Conservation (phyloP, 2,113 vertebrate genomes). For the Antechinus flavipes region DNA sequence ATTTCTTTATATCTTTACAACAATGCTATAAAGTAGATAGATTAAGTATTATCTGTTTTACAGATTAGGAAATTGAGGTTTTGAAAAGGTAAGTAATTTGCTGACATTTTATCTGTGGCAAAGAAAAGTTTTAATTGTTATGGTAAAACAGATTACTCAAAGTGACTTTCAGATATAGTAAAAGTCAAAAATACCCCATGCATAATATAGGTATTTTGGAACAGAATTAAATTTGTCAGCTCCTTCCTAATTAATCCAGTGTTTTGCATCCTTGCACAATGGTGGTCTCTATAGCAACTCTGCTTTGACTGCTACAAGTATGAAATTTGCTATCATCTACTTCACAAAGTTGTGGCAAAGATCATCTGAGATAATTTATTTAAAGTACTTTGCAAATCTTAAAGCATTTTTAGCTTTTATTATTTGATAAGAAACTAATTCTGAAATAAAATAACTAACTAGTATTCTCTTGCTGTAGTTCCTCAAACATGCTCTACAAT, state of each 20-base stretch:
- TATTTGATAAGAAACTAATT: neutral
- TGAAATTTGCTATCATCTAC: neutral
- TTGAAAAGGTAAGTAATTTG: neutral
- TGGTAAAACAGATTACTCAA: neutral
- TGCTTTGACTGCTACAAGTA: neutral
- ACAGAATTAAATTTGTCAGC: neutral
- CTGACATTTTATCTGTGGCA: neutral
- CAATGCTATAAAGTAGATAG: neutral
- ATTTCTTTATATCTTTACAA: neutral
- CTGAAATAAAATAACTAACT: neutral
- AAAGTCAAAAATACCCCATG: neutral
- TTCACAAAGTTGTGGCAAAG: neutral
- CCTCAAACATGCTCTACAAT: neutral
- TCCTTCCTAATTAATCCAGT: neutral
- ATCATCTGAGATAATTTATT: neutral
- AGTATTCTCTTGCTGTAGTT: neutral
- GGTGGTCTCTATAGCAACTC: neutral
- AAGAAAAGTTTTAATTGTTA: neutral
- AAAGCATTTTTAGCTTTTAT: neutral
- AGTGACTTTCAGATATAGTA: neutral
- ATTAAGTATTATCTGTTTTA: neutral
- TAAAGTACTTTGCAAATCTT: neutral
- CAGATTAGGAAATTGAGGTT: neutral
- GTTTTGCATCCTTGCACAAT: neutral
- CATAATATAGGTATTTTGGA: neutral